Evolutionary conservation across 2,888 invertebrate species (phyloP), one percentile per base, ranked within the genome.

Genomic region (Mimumesa dahlbomi): DNA sequence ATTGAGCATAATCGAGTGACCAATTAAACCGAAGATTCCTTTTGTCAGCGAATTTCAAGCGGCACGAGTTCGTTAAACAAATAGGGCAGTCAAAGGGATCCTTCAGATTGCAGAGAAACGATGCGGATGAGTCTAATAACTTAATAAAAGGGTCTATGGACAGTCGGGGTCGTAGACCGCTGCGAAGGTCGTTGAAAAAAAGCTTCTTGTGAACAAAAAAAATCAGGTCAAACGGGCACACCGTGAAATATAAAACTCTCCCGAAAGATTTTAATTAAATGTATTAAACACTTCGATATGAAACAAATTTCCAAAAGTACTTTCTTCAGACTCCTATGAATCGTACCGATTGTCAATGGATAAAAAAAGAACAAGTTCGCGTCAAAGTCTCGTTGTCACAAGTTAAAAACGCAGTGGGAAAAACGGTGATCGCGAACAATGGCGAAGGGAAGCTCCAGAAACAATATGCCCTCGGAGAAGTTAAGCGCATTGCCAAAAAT

Each of bases 41-140:
- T 64, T 42, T 40, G 16, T 2, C 1, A 57, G 34, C 34, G 42
- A 58, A 53, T 57, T 42, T 36, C 25, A 34, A 21, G 42, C 42
- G 43, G 42, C 57, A 46, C 38, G 25, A 25, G 19, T 16, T 43
- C 43, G 65, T 68, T 68, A 58, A 68, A 65, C 66, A 66, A 65
- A 65, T 68, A 49, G 48, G 29, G 43, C 48, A 46, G 36, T 68
- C 53, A 68, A 68, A 57, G 52, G 43, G 42, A 52, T 22, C 48
- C 46, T 16, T 40, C 22, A 18, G 29, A 38, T 42, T 14, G 50
- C 45, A 6, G 57, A 18, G 50, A 52, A 68, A 48, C 25, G 46
- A 34, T 25, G 67, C 46, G 67, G 52, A 68, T 29, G 58, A 58
- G 40, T 29, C 36, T 48, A 68, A 68, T 58, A 58, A 68, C 31